Evolutionary conservation across 2,797 vertebrate genomes (phyloP).

Genomic region (Corythornis leucogaster): DNA sequence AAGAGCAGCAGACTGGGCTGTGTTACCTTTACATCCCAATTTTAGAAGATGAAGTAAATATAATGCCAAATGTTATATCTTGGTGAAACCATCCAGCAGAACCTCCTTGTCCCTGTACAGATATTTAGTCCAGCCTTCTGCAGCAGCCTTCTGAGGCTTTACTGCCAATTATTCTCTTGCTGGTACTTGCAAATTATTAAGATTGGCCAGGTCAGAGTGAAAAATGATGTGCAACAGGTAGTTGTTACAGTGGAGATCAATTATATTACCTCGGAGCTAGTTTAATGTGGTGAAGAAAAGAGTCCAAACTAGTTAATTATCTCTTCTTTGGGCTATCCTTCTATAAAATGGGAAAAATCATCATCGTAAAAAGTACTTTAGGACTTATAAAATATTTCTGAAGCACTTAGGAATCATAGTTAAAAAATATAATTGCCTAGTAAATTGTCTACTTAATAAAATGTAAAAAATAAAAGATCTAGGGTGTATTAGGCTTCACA

Average conservation of each 20-base stretch:
- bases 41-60: not conserved
- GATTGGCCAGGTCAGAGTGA: not conserved
- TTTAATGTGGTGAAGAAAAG: not conserved
- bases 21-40: not conserved
- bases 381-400: conserved; percentile 20
- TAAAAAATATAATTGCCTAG: conserved; percentile 35
- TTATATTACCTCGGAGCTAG: not conserved
- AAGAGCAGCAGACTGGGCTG: not conserved
- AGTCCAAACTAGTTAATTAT: not conserved
- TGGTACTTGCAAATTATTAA: not conserved
- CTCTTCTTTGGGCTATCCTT: conserved; percentile 4
- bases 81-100: not conserved
- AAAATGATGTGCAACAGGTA: not conserved
- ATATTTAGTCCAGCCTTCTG: not conserved
- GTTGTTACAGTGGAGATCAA: not conserved
- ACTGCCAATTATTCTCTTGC: not conserved
- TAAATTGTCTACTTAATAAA: conserved; percentile 49
- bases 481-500: not conserved
- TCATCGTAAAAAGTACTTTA: not conserved
- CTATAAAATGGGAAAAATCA: not conserved
- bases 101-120: not conserved
- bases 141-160: not conserved
- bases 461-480: conserved; percentile 5
- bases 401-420: not conserved
- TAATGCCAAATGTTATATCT: not conserved